These are phyloP conservation scores for Petrocephalus sullivani DNA, from an alignment of 2,797 vertebrate genomes.

Conservation along the genomic window DNA sequence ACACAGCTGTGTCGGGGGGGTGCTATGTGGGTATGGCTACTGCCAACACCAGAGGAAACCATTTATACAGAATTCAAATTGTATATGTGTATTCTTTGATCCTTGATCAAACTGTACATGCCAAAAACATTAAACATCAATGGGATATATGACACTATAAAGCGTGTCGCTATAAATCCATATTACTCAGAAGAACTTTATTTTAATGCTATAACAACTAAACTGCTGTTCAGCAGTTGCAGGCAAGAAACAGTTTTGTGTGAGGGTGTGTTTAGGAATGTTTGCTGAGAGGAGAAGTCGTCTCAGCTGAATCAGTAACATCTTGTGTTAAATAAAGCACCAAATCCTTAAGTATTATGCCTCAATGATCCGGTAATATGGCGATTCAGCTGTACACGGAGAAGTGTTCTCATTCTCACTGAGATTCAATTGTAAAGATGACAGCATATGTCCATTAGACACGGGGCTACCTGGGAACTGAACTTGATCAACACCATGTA, in stretches of 20 bases:
- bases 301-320: not conserved
- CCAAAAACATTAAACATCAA: not conserved
- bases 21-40: not conserved
- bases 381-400: not conserved
- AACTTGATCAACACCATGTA: conserved; percentile 98
- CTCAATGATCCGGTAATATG: not conserved
- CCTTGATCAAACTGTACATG: not conserved
- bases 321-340: not conserved
- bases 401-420: not conserved
- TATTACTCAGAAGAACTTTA: no score
- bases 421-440: not conserved
- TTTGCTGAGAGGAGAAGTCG: not conserved
- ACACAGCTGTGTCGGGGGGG: not conserved
- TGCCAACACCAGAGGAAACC: not conserved
- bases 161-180: not conserved
- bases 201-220: not conserved
- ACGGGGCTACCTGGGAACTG: conserved; percentile 72
- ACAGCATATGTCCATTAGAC: not conserved
- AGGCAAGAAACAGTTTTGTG: not conserved
- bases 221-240: not conserved
- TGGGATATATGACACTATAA: not conserved
- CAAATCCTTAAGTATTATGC: not conserved
- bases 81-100: not conserved
- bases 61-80: not conserved
- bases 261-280: no score